phyloP scores from a whole-genome alignment of 2,797 vertebrate species.

The Aldrovandia affinis region DNA sequence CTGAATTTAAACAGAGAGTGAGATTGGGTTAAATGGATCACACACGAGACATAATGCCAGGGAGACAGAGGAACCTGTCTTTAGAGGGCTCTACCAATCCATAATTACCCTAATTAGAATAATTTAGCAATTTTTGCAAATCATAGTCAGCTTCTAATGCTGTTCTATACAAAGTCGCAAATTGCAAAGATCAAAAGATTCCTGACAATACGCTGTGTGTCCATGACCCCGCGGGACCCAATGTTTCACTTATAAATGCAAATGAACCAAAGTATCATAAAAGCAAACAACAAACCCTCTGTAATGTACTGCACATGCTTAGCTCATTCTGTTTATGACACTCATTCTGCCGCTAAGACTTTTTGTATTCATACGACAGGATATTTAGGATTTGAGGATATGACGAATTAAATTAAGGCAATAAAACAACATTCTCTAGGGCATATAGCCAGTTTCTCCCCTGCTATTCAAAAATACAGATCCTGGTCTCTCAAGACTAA shows the following conservation, averaged over 20 bases:
- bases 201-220: neutral
- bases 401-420: too few species aligned
- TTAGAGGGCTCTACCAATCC: neutral
- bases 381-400: too few species aligned
- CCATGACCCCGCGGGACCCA: neutral
- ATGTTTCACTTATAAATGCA: neutral
- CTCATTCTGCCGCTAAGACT: neutral
- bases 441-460: neutral
- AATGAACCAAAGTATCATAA: constrained; percentile 1
- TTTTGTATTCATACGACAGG: neutral
- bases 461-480: neutral
- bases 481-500: neutral
- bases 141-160: neutral
- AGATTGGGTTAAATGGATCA: neutral
- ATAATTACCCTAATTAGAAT: constrained; percentile 4
- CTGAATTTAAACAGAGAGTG: neutral
- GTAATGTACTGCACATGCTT: neutral
- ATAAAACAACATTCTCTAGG: neutral
- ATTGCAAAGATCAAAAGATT: neutral
- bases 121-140: neutral
- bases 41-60: neutral
- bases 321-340: neutral
- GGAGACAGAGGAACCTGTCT: neutral
- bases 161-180: neutral
- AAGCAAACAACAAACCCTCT: neutral